Evolutionary conservation across 2,797 vertebrate species (phyloP).

Genomic region (Catostomus latipinnis): DNA sequence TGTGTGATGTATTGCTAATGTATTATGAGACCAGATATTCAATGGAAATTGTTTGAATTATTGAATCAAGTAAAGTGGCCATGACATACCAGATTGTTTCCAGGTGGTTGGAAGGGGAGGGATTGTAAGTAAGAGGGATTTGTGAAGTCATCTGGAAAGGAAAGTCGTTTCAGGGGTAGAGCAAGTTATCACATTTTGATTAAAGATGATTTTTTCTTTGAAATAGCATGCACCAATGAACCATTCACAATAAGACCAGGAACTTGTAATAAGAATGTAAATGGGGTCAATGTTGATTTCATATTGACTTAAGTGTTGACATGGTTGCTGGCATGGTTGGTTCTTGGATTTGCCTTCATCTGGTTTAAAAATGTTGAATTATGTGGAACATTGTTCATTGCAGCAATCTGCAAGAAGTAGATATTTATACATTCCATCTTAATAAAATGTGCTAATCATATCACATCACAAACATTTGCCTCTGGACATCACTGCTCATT

Average conservation of each 20-base stretch:
- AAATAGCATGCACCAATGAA: neutral
- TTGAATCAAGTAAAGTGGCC: slow-evolving; percentile 10
- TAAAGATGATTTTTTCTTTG: neutral
- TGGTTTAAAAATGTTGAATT: slow-evolving; percentile 1
- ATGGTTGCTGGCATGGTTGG: neutral
- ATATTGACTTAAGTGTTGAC: neutral
- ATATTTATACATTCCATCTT: neutral
- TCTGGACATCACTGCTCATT: slow-evolving; percentile 13
- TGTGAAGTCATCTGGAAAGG: neutral
- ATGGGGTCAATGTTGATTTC: neutral
- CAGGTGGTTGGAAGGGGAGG: neutral
- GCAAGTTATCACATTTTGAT: neutral
- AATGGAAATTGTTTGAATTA: neutral
- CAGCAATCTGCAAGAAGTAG: neutral
- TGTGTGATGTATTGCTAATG: too few species aligned
- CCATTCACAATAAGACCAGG: neutral
- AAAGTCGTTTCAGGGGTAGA: slow-evolving; percentile 13
- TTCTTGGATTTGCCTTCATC: neutral
- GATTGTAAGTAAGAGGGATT: neutral
- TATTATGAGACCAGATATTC: neutral
- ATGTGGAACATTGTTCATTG: neutral
- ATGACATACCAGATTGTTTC: neutral
- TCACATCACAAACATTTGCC: neutral
- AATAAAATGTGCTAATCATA: slow-evolving; percentile 7
- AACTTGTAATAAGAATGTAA: neutral